phyloP scores from a whole-genome alignment of 2,113 vertebrate species.

The Oceanodroma tethys region DNA sequence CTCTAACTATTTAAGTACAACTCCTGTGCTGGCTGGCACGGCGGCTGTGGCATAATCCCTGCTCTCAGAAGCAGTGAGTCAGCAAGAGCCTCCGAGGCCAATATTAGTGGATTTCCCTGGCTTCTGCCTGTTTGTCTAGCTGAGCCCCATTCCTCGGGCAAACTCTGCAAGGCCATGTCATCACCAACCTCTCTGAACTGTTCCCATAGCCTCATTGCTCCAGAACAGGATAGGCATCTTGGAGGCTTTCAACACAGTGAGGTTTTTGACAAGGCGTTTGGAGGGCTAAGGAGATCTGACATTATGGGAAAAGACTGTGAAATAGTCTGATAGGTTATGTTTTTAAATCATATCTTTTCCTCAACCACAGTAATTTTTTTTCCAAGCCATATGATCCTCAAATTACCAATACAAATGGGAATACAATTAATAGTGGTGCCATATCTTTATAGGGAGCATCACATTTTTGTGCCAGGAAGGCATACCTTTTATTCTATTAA shows the following conservation, averaged over 20 bases:
- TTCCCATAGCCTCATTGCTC: background rate
- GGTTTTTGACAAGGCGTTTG: background rate
- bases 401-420: slow-evolving; percentile 1
- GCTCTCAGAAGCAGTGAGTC: background rate
- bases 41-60: background rate
- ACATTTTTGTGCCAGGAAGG: background rate
- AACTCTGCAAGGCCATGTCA: background rate
- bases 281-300: background rate
- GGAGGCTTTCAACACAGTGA: background rate
- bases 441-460: background rate
- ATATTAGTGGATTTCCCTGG: background rate
- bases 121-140: background rate
- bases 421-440: background rate
- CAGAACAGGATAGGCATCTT: background rate
- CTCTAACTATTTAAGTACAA: background rate
- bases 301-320: background rate
- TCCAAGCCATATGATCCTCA: slow-evolving; percentile 15
- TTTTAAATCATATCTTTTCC: slow-evolving; percentile 26
- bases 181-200: background rate
- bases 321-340: background rate
- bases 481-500: slow-evolving; percentile 28
- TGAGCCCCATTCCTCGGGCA: background rate
- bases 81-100: background rate
- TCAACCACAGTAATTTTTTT: slow-evolving; percentile 29
- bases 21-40: background rate